Evolutionary conservation across 1,140 invertebrate species (phyloP).

Genomic region (Pseudomyrmex concolor): DNA sequence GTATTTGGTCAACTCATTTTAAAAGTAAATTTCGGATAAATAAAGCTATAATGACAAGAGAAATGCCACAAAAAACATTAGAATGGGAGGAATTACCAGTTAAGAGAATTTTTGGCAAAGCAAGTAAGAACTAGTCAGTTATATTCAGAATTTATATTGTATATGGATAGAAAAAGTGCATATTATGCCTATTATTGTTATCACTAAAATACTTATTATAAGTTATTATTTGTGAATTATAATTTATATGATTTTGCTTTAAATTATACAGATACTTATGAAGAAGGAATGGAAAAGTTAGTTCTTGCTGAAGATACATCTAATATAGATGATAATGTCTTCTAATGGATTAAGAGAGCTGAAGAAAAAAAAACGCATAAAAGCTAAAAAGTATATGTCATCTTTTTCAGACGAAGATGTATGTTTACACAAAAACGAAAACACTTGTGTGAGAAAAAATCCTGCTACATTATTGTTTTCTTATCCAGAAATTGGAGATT

Average conservation of each 20-base stretch:
- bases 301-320: not conserved
- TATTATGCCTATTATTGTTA: not conserved
- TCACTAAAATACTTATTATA: not conserved
- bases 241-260: slow-evolving; percentile 5
- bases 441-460: not conserved
- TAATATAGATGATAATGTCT: not conserved
- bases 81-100: not conserved
- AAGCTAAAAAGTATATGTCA: not conserved
- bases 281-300: slow-evolving; percentile 1
- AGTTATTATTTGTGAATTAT: not conserved
- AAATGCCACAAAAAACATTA: not conserved
- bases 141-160: not conserved
- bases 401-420: not conserved
- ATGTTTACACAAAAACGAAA: not conserved
- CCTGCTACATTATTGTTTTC: not conserved
- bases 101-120: not conserved
- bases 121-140: not conserved
- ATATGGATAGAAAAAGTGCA: not conserved
- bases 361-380: not conserved
- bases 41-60: slow-evolving; percentile 14
- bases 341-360: not conserved
- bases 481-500: not conserved
- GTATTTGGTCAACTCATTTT: slow-evolving; percentile 8
- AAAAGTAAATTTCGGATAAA: slow-evolving; percentile 19
- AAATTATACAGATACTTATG: not conserved